phyloP scores from a whole-genome alignment of 2,888 invertebrate species.

The Euzophera pinguis region DNA sequence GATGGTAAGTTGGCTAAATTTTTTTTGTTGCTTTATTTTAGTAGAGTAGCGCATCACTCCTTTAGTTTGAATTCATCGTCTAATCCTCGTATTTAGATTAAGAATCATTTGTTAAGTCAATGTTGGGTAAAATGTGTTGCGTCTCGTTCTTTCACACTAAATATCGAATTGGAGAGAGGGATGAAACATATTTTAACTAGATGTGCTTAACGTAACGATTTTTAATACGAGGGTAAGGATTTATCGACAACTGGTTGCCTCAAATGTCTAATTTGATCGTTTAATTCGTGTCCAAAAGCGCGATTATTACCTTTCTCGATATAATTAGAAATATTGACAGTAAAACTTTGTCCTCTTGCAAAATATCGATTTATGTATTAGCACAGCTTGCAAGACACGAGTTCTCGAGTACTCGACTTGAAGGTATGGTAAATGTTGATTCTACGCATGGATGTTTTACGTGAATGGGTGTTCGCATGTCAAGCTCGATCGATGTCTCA shows the following conservation, averaged over 20 bases:
- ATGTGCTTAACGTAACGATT: too few relatives aligned
- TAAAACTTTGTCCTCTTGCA: too few relatives aligned
- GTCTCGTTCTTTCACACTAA: too few relatives aligned
- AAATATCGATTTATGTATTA: not conserved
- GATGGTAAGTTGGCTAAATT: constrained; percentile 64
- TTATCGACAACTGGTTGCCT: too few relatives aligned
- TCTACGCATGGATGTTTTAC: constrained; percentile 21
- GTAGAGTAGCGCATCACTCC: constrained; percentile 19
- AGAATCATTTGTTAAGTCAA: too few relatives aligned
- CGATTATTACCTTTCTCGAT: not conserved
- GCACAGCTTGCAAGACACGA: not conserved
- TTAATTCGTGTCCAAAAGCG: not conserved
- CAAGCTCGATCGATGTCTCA: constrained; percentile 2
- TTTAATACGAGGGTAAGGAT: too few relatives aligned
- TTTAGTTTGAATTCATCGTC: constrained; percentile 1
- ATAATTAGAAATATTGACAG: too few relatives aligned
- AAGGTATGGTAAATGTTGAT: constrained; percentile 14
- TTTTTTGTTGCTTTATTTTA: constrained; percentile 22
- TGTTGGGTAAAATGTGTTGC: too few relatives aligned
- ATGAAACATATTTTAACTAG: too few relatives aligned
- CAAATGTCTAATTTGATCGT: too few relatives aligned
- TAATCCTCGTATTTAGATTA: too few relatives aligned
- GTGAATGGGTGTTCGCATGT: constrained; percentile 23
- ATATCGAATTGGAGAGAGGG: too few relatives aligned
- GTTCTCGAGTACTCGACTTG: not conserved